A percentile compares a stretch with the other conserved stretches of the same genome.
Conservation (phyloP, 2,888 invertebrate species). For the Tipula helvola region DNA sequence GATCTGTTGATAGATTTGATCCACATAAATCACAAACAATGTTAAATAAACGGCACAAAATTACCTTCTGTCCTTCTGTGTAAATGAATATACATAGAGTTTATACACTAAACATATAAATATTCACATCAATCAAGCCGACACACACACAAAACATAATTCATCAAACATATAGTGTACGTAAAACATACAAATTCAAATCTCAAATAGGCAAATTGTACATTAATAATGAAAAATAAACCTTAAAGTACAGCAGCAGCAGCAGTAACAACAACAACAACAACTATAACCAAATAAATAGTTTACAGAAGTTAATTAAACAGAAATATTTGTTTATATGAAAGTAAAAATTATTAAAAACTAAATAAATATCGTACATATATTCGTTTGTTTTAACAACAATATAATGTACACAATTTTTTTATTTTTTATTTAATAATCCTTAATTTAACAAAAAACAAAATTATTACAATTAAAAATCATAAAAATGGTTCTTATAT, state of each 20-base stretch:
- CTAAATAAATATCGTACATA: neutral
- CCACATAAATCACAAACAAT: neutral
- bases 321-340: neutral
- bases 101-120: neutral
- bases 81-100: neutral
- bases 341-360: constrained; percentile 4
- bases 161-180: neutral
- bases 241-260: neutral
- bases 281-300: neutral
- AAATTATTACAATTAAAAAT: neutral
- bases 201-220: neutral
- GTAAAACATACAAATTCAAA: neutral
- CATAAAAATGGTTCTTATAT: neutral
- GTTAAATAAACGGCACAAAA: neutral
- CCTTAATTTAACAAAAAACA: neutral
- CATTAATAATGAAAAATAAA: neutral
- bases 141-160: neutral
- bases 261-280: neutral
- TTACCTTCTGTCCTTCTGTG: neutral
- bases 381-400: neutral
- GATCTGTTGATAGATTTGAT: neutral
- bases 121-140: neutral
- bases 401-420: neutral
- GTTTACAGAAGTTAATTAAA: constrained; percentile 4
- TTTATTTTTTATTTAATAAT: neutral